phyloP scores from a whole-genome alignment of 2,113 vertebrate genomes.

The Ictalurus punctatus region DNA sequence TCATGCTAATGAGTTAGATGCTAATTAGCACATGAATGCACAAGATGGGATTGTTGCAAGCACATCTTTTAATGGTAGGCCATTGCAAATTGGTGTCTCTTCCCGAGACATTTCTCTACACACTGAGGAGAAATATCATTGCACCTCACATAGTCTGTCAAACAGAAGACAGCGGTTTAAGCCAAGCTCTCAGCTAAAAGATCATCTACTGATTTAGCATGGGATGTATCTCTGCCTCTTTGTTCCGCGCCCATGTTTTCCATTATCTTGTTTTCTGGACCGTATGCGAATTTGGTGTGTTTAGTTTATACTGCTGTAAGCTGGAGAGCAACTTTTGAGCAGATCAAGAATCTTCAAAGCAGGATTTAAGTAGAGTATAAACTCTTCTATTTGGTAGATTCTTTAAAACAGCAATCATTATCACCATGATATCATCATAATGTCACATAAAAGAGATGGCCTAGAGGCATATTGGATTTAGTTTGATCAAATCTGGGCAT shows the following conservation, averaged over 20 bases:
- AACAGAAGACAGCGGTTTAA: constrained; percentile 67
- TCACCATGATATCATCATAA: constrained; percentile 1
- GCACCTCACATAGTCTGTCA: constrained; percentile 64
- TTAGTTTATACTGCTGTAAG: background rate
- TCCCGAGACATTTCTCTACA: constrained; percentile 32
- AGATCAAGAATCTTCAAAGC: background rate
- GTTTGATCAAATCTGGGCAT: constrained; percentile 55
- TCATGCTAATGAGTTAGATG: constrained; percentile 64
- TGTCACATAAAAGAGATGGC: constrained; percentile 26
- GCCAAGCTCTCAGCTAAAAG: constrained; percentile 67
- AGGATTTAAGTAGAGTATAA: background rate
- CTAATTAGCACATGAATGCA: constrained; percentile 68
- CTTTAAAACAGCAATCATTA: background rate
- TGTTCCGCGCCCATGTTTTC: constrained; percentile 37
- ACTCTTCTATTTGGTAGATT: background rate
- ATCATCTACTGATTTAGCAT: constrained; percentile 72
- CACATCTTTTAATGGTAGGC: constrained; percentile 26
- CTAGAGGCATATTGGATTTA: constrained; percentile 33
- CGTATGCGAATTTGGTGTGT: background rate
- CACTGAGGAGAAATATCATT: constrained; percentile 71
- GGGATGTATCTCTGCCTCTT: constrained; percentile 64
- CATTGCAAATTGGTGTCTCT: constrained; percentile 48
- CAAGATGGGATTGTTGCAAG: constrained; percentile 52
- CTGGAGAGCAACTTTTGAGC: background rate
- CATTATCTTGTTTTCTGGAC: constrained; percentile 32